Percentiles rank a stretch among this genome's conserved stretches.
These are phyloP conservation scores for Philopotamus ludificatus DNA, from an alignment of 1,140 invertebrate genomes.

Conservation along the genomic window DNA sequence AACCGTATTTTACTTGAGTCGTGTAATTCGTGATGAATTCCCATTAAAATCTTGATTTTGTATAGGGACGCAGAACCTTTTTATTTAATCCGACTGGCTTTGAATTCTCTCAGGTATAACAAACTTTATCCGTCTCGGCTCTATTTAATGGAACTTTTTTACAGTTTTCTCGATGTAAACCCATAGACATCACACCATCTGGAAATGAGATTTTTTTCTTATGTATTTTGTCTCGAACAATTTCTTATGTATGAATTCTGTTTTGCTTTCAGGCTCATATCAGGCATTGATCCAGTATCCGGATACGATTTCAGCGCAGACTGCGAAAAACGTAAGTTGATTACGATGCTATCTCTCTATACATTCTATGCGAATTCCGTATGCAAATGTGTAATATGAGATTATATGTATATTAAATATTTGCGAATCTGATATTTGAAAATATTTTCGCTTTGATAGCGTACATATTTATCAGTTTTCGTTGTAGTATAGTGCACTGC, in stretches of 20 bases:
- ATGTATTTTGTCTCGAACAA: background rate
- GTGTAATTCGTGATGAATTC: too few species aligned
- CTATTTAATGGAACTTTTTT: background rate
- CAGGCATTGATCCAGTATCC: constrained; percentile 99
- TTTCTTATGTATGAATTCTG: background rate
- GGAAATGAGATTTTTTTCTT: background rate
- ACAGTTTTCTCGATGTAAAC: too few species aligned
- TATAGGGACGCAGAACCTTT: background rate
- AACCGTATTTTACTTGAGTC: too few species aligned
- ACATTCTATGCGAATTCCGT: background rate
- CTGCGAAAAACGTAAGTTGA: constrained; percentile 86
- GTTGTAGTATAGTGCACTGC: too few species aligned
- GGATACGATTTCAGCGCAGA: constrained; percentile 92
- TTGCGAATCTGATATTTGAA: background rate
- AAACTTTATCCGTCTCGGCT: background rate
- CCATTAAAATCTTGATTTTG: too few species aligned
- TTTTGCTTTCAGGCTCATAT: constrained; percentile 84
- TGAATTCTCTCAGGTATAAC: background rate
- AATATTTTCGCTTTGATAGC: background rate
- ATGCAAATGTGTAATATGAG: background rate
- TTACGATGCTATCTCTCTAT: background rate
- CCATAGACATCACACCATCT: too few species aligned
- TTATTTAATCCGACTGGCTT: background rate
- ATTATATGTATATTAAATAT: background rate
- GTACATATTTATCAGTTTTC: too few species aligned